A percentile compares a stretch with the other conserved stretches of the same genome.
Conservation (phyloP, 2,888 invertebrate genomes). For the Rhorus exstirpatorius region DNA sequence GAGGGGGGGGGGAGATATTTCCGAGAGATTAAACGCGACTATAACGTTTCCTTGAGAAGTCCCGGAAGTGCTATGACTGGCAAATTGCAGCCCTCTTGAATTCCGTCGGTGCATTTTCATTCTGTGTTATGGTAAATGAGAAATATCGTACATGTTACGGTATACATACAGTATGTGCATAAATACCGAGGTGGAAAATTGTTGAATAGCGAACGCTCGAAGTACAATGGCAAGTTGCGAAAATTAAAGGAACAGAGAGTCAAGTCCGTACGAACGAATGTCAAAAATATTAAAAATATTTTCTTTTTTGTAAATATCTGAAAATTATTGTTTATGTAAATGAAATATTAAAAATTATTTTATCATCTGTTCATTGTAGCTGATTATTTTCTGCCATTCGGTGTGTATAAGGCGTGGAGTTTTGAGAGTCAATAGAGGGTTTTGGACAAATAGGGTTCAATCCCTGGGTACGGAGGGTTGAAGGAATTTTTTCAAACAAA, state of each 20-base stretch:
- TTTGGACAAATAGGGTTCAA: too few species aligned
- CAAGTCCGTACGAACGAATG: background rate
- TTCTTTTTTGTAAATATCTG: too few species aligned
- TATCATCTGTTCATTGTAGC: too few species aligned
- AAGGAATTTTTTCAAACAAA: too few species aligned
- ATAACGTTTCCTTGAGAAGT: conserved; percentile 70
- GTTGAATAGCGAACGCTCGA: background rate
- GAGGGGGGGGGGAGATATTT: conserved; percentile 55
- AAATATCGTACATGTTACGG: conserved; percentile 31
- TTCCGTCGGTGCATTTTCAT: conserved; percentile 62
- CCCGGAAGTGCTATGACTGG: conserved; percentile 70
- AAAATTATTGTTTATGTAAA: too few species aligned
- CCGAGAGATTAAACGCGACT: conserved; percentile 71
- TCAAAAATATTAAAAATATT: too few species aligned
- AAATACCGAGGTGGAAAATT: background rate
- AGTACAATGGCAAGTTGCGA: background rate
- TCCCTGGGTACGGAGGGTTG: too few species aligned
- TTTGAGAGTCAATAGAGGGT: too few species aligned
- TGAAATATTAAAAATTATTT: too few species aligned
- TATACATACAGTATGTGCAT: too few species aligned
- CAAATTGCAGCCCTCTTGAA: conserved; percentile 67
- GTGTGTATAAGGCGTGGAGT: too few species aligned
- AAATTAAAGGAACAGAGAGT: conserved; percentile 2
- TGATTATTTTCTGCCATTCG: too few species aligned
- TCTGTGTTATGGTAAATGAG: conserved; percentile 25